phyloP scores from a whole-genome alignment of 92 coral and sea anemone species.

The Phenganax stokvisi region DNA sequence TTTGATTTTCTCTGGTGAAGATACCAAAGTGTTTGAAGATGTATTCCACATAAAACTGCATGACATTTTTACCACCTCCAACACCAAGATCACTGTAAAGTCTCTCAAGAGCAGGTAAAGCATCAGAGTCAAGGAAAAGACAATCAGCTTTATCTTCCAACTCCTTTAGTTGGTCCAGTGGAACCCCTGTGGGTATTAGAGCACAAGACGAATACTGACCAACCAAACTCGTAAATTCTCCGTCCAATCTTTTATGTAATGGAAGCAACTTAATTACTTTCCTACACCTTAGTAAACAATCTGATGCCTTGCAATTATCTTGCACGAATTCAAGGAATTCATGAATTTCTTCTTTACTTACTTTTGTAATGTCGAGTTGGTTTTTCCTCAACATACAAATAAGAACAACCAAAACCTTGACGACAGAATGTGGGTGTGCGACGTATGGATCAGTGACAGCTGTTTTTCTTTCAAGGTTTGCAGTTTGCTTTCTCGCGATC shows the following conservation, averaged over 20 bases:
- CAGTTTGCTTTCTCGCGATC: not conserved
- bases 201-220: constrained; percentile 59
- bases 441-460: constrained; percentile 56
- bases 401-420: constrained; percentile 61
- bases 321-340: constrained; percentile 69
- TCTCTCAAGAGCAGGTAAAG: constrained; percentile 62
- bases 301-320: constrained; percentile 60
- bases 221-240: constrained; percentile 57
- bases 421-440: constrained; percentile 58
- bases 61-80: constrained; percentile 48
- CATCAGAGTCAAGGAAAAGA: constrained; percentile 59
- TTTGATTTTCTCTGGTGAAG: constrained; percentile 59
- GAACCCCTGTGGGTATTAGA: constrained; percentile 62
- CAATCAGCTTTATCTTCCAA: constrained; percentile 69
- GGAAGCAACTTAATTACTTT: constrained; percentile 63
- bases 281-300: constrained; percentile 54
- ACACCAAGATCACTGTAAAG: constrained; percentile 64
- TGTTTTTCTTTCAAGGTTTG: constrained; percentile 37
- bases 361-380: constrained; percentile 35
- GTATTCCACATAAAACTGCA: constrained; percentile 73
- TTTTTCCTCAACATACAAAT: constrained; percentile 41
- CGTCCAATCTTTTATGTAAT: constrained; percentile 67
- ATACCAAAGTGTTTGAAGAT: constrained; percentile 69
- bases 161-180: constrained; percentile 55
- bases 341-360: constrained; percentile 60